Conservation (phyloP, 2,888 invertebrate genomes). For the Trimorus sp. region DNA sequence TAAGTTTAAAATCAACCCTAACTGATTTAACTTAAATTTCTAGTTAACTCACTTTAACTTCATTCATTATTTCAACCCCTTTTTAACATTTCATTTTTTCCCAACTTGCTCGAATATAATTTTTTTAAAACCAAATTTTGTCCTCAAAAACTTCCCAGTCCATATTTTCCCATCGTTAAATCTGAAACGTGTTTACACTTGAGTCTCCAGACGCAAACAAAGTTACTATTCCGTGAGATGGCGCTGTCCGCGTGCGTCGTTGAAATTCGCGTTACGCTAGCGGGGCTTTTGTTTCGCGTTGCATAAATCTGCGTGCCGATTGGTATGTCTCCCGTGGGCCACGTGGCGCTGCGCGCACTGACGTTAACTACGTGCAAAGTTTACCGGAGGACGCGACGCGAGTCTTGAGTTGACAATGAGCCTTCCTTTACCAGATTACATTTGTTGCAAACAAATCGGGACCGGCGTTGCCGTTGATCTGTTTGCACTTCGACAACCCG, state of each 20-base stretch:
- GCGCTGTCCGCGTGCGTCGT: slow-evolving; percentile 1
- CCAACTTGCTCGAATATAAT: too few species aligned
- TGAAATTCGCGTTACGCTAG: slow-evolving; percentile 27
- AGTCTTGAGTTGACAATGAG: slow-evolving; percentile 59
- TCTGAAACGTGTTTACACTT: too few species aligned
- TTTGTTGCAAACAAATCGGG: slow-evolving; percentile 56
- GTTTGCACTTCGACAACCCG: slow-evolving; percentile 17
- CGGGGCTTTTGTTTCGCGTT: slow-evolving; percentile 24
- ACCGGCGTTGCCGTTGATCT: slow-evolving; percentile 28
- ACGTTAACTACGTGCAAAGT: slow-evolving; percentile 60
- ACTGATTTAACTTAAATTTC: too few species aligned
- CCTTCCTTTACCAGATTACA: slow-evolving; percentile 38
- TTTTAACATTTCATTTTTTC: too few species aligned
- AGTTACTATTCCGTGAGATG: too few species aligned
- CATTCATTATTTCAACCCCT: too few species aligned
- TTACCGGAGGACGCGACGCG: slow-evolving; percentile 53
- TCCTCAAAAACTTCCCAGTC: too few species aligned
- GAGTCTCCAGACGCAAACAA: too few species aligned
- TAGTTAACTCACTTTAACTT: too few species aligned
- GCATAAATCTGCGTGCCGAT: slow-evolving; percentile 58
- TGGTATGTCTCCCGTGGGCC: slow-evolving; percentile 67
- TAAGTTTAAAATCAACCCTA: too few species aligned
- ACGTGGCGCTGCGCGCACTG: slow-evolving; percentile 66
- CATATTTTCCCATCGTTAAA: too few species aligned
- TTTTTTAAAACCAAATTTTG: too few species aligned